A percentile compares a stretch with the other conserved stretches of the same genome.
Evolutionary conservation across 2,888 invertebrate genomes (phyloP).

Genomic region (Synergus gifuensis): DNA sequence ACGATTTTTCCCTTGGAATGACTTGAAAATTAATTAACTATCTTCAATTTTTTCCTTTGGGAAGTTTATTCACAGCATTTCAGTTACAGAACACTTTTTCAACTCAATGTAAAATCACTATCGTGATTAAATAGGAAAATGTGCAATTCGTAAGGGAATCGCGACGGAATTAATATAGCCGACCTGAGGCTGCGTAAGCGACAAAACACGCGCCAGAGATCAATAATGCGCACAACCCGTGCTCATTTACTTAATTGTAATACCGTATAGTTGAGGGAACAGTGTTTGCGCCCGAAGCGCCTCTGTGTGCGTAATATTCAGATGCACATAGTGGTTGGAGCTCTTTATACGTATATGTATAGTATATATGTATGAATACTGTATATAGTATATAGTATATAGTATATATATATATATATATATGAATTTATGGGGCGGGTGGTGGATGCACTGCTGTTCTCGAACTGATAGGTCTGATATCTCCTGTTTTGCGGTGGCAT

Average conservation of each 20-base stretch:
- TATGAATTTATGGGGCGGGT: slow-evolving; percentile 70
- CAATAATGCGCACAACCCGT: slow-evolving; percentile 76
- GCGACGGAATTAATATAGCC: slow-evolving; percentile 43
- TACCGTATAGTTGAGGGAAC: slow-evolving; percentile 69
- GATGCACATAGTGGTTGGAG: slow-evolving; percentile 68
- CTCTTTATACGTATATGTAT: slow-evolving; percentile 12
- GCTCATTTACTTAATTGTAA: slow-evolving; percentile 78
- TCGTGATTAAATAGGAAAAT: slow-evolving; percentile 30
- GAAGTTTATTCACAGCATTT: neutral
- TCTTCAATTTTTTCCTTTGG: neutral
- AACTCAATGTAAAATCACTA: slow-evolving; percentile 22
- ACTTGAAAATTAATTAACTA: too few species aligned
- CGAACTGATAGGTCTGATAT: slow-evolving; percentile 67
- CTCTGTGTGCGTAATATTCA: slow-evolving; percentile 71
- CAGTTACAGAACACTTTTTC: neutral
- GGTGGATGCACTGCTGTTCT: slow-evolving; percentile 48
- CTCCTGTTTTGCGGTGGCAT: slow-evolving; percentile 59
- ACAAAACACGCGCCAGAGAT: slow-evolving; percentile 76
- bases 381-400: slow-evolving; percentile 44
- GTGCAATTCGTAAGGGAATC: slow-evolving; percentile 42
- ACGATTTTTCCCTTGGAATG: too few species aligned
- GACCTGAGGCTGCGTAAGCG: slow-evolving; percentile 65
- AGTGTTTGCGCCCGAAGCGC: slow-evolving; percentile 64
- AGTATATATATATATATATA: slow-evolving; percentile 62
- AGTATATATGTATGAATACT: neutral